phyloP scores from a whole-genome alignment of 2,888 invertebrate genomes.

The Melipona beecheii region DNA sequence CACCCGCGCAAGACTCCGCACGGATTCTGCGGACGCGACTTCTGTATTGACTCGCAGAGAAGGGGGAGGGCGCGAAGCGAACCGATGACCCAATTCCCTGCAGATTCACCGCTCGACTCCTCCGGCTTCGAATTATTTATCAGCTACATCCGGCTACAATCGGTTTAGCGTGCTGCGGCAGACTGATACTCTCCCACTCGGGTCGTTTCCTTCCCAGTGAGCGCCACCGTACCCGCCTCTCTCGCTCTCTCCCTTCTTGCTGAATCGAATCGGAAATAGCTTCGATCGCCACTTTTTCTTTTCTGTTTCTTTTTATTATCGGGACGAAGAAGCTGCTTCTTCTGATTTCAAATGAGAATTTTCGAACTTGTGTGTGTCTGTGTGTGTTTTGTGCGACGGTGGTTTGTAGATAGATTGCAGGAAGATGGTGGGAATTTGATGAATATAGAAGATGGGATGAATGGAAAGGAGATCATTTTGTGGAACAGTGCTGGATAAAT shows the following conservation, averaged over 20 bases:
- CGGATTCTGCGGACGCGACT: constrained; percentile 52
- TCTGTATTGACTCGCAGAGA: constrained; percentile 57
- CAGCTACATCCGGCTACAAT: constrained; percentile 48
- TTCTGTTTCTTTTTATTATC: too few relatives aligned
- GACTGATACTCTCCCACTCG: constrained; percentile 13
- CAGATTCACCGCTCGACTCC: constrained; percentile 34
- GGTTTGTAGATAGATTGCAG: too few relatives aligned
- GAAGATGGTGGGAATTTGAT: too few relatives aligned
- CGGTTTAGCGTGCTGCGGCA: constrained; percentile 53
- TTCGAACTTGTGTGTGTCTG: too few relatives aligned
- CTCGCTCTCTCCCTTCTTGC: too few relatives aligned
- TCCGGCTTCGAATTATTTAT: constrained; percentile 66
- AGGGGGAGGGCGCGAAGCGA: neutral
- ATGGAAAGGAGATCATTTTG: too few relatives aligned
- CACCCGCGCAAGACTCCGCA: constrained; percentile 12
- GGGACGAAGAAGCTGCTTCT: too few relatives aligned
- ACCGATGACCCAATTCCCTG: constrained; percentile 66
- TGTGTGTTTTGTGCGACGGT: too few relatives aligned
- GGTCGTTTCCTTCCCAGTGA: constrained; percentile 9
- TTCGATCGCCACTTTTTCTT: neutral
- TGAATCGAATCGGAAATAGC: constrained; percentile 24
- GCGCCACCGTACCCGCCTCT: too few relatives aligned
- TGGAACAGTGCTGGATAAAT: too few relatives aligned
- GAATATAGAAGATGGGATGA: too few relatives aligned
- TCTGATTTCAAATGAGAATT: too few relatives aligned